Evolutionary conservation across 2,797 vertebrate genomes (phyloP).

Genomic region (Sardinella longiceps): DNA sequence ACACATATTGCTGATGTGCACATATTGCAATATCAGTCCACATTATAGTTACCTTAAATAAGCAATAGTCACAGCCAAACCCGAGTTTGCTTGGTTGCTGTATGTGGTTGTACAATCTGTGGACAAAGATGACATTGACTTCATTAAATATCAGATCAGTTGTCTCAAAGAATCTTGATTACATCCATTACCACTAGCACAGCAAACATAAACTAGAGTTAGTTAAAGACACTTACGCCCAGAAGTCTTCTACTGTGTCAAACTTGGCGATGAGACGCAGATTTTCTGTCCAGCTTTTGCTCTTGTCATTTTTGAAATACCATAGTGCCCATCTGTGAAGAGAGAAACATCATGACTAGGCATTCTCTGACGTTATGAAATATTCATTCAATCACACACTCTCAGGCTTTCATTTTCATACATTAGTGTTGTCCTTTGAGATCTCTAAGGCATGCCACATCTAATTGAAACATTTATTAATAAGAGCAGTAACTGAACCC

Average conservation of each 20-base stretch:
- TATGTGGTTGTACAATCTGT: slow-evolving; percentile 86
- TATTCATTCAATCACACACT: slow-evolving; percentile 22
- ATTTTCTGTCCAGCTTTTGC: slow-evolving; percentile 85
- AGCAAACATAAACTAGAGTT: background rate
- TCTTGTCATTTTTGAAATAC: slow-evolving; percentile 88
- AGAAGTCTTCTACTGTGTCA: slow-evolving; percentile 85
- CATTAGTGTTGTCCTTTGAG: background rate
- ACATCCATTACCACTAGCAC: background rate
- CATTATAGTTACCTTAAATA: slow-evolving; percentile 80
- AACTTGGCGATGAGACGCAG: slow-evolving; percentile 83
- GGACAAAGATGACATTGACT: slow-evolving; percentile 41
- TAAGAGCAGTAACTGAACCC: background rate
- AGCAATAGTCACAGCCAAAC: slow-evolving; percentile 82
- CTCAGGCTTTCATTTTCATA: background rate
- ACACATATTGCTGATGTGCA: too few relatives aligned
- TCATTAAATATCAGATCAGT: background rate
- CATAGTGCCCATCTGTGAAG: slow-evolving; percentile 80
- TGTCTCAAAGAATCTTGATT: background rate
- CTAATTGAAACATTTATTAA: background rate
- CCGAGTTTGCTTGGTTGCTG: slow-evolving; percentile 83
- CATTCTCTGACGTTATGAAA: background rate
- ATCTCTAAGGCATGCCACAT: background rate
- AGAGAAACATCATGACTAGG: background rate
- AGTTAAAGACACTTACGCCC: slow-evolving; percentile 76
- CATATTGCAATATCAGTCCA: too few relatives aligned